These are phyloP conservation scores for Agelaius phoeniceus DNA, from an alignment of 2,113 vertebrate species.

Conservation along the genomic window DNA sequence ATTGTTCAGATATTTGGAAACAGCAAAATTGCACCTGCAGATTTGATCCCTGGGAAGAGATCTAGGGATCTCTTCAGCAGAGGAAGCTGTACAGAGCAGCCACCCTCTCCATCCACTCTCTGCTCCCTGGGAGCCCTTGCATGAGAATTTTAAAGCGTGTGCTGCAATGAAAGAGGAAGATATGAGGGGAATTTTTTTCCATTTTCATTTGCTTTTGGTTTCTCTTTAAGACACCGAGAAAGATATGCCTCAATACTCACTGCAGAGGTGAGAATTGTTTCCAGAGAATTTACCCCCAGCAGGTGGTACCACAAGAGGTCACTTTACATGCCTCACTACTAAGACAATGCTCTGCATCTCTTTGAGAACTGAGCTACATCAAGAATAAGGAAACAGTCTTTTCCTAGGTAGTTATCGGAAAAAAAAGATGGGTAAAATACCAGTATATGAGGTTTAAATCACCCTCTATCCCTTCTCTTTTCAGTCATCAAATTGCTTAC, in stretches of 20 bases:
- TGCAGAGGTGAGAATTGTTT: not conserved
- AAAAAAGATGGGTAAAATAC: not conserved
- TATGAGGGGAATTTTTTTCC: not conserved
- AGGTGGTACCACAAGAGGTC: not conserved
- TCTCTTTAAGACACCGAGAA: not conserved
- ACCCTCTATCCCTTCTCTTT: not conserved
- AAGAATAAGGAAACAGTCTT: not conserved
- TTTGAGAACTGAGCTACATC: not conserved
- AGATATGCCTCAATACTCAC: not conserved
- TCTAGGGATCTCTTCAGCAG: too few relatives aligned
- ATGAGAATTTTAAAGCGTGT: not conserved
- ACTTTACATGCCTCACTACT: not conserved
- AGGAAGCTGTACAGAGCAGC: not conserved
- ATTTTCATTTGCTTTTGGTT: not conserved
- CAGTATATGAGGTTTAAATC: not conserved
- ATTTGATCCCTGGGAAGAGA: not conserved
- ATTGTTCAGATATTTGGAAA: not conserved
- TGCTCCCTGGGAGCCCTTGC: not conserved
- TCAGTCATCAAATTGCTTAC: not conserved
- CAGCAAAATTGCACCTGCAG: not conserved
- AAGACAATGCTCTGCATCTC: not conserved
- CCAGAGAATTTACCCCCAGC: not conserved
- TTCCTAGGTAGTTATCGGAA: fast-evolving
- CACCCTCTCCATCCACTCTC: not conserved
- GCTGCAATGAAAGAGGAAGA: not conserved